phyloP scores from a whole-genome alignment of 2,113 vertebrate genomes.

The Eurypyga helias region DNA sequence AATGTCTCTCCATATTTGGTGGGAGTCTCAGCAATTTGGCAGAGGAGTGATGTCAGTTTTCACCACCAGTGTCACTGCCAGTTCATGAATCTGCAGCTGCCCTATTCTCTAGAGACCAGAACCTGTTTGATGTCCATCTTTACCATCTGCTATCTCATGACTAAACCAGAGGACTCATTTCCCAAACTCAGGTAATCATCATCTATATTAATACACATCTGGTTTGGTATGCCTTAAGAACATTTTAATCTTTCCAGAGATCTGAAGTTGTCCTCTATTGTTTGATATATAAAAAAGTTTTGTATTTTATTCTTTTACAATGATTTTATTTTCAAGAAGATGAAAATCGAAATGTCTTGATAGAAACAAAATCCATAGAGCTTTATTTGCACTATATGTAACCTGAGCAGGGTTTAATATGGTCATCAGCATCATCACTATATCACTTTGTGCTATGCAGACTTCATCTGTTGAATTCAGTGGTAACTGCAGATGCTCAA shows the following conservation, averaged over 20 bases:
- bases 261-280: background rate
- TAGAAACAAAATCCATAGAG: background rate
- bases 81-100: background rate
- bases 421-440: background rate
- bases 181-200: background rate
- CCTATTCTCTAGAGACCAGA: background rate
- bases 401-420: background rate
- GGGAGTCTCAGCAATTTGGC: background rate
- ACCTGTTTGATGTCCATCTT: background rate
- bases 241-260: background rate
- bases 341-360: background rate
- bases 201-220: background rate
- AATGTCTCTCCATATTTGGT: background rate
- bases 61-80: background rate
- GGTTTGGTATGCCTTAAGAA: background rate
- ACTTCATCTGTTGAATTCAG: background rate
- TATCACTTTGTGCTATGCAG: background rate
- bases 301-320: background rate
- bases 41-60: background rate
- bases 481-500: background rate
- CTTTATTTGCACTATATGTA: background rate
- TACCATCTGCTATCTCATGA: background rate
- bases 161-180: background rate
- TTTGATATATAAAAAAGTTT: background rate
- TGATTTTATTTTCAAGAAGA: background rate